Evolutionary conservation across 2,797 vertebrate species (phyloP).

Genomic region (Staurois parvus): DNA sequence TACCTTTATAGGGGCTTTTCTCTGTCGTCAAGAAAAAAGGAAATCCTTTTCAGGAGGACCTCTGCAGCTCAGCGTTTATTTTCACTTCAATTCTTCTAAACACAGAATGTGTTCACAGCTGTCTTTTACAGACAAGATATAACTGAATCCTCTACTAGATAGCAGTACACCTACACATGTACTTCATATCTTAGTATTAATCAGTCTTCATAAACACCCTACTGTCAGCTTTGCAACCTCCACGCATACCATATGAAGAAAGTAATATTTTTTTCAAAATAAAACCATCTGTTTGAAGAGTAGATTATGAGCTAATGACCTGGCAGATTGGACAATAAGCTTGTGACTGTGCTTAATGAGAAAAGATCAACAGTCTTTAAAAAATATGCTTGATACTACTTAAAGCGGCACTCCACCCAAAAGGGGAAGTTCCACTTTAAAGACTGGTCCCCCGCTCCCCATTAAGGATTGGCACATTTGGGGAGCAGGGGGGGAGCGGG

Average conservation of each 20-base stretch:
- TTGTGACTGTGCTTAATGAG: background rate
- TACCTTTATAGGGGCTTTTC: no score
- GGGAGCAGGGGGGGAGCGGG: no score
- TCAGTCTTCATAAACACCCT: conserved; percentile 22
- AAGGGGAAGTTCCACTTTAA: no score
- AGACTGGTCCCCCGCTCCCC: no score
- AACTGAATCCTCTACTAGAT: background rate
- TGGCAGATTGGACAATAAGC: background rate
- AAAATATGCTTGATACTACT: background rate
- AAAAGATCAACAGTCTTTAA: background rate
- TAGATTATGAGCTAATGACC: background rate
- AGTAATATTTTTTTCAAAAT: conserved; percentile 16
- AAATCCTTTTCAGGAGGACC: background rate
- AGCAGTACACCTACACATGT: conserved; percentile 69
- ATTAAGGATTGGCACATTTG: no score
- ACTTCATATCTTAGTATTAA: conserved; percentile 60
- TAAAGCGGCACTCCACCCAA: no score
- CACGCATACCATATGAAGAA: conserved; percentile 22
- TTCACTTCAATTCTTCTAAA: background rate
- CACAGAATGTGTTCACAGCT: background rate
- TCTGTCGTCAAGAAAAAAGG: background rate
- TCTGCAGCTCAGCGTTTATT: background rate
- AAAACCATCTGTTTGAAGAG: conserved; percentile 5
- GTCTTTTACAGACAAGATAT: background rate
- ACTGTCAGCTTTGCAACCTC: conserved; percentile 28